Evolutionary conservation across 64 coral and sea anemone genomes (phyloP).

Genomic region (Montipora sp.): DNA sequence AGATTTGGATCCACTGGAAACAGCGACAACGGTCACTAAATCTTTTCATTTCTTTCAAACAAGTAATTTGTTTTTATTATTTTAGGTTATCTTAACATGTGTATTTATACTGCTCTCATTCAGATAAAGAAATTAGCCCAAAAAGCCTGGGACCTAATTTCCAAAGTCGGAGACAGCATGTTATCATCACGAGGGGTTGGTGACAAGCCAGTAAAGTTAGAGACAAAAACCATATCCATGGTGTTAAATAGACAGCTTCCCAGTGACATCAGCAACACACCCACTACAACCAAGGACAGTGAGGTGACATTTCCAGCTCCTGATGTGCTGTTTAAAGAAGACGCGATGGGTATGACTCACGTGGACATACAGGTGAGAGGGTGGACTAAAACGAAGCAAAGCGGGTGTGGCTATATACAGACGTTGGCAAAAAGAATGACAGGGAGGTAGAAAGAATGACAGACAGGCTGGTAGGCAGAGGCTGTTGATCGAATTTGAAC

Average conservation of each 20-base stretch:
- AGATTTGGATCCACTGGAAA: no score
- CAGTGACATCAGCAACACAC: slow-evolving; percentile 54
- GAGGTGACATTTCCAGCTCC: slow-evolving; percentile 58
- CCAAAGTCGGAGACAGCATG: slow-evolving; percentile 65
- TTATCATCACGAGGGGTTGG: slow-evolving; percentile 39
- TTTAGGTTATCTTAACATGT: neutral
- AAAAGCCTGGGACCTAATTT: slow-evolving; percentile 72
- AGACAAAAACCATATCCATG: slow-evolving; percentile 77
- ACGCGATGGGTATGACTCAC: slow-evolving; percentile 19
- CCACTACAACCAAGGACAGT: slow-evolving; percentile 37
- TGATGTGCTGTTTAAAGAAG: slow-evolving; percentile 34
- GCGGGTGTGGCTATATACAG: no score
- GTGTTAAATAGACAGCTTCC: slow-evolving; percentile 53
- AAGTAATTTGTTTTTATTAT: no score
- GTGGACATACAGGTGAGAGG: slow-evolving; percentile 80
- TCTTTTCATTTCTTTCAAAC: no score
- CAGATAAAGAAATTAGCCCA: slow-evolving; percentile 51
- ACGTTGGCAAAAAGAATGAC: no score
- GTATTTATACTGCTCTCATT: neutral
- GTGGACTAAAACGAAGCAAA: no score
- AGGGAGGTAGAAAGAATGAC: no score
- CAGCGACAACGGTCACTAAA: no score
- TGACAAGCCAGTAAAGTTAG: slow-evolving; percentile 46
- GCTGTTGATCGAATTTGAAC: no score
- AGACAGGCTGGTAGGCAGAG: no score